phyloP scores from a whole-genome alignment of 2,113 vertebrate species.

The Rhinolophus ferrumequinum region DNA sequence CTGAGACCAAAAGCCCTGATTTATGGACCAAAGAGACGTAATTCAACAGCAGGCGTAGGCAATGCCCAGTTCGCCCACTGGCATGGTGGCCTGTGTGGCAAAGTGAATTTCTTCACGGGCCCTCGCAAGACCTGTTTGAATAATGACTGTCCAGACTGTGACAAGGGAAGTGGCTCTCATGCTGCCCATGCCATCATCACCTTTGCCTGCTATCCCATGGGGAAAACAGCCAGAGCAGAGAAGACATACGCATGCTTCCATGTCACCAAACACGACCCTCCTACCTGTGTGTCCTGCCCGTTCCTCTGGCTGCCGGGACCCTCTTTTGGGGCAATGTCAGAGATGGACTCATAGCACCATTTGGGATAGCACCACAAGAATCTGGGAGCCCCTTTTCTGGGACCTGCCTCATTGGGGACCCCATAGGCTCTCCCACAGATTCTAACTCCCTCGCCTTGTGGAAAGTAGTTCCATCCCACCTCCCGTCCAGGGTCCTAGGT shows the following conservation, averaged over 20 bases:
- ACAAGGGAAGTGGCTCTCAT: not conserved
- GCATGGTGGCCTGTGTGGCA: not conserved
- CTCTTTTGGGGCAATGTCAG: not conserved
- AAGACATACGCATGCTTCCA: not conserved
- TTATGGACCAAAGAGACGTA: conserved; percentile 8
- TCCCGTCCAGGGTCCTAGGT: not conserved
- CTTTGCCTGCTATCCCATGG: not conserved
- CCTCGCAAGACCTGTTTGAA: not conserved
- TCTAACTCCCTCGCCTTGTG: not conserved
- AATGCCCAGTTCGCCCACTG: not conserved
- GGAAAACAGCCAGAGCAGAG: not conserved
- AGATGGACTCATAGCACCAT: not conserved
- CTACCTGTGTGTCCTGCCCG: not conserved
- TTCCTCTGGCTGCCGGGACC: not conserved
- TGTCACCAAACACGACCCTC: not conserved
- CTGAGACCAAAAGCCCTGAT: not conserved
- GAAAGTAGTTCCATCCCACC: not conserved
- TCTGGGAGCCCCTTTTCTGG: not conserved
- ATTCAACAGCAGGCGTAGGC: conserved; percentile 19
- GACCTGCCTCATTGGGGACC: not conserved
- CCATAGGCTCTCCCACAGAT: not conserved
- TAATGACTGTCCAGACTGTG: not conserved
- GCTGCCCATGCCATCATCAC: not conserved
- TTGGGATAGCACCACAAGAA: not conserved
- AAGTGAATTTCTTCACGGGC: conserved; percentile 38